Percentiles rank a stretch among this genome's conserved stretches.
These are phyloP conservation scores for Diogma glabrata DNA, from an alignment of 2,888 invertebrate species.

Conservation along the genomic window DNA sequence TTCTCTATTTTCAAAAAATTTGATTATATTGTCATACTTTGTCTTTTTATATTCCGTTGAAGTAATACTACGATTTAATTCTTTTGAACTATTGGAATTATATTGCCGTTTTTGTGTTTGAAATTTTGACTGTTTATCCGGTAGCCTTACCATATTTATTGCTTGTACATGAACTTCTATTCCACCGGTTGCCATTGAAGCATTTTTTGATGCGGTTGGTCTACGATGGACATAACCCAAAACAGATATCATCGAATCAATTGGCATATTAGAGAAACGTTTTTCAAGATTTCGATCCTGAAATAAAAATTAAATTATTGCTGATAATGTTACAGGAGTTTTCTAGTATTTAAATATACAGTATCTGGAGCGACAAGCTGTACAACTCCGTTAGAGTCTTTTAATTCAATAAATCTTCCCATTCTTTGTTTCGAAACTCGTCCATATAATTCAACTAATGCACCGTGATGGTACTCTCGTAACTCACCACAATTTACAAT, in stretches of 20 bases:
- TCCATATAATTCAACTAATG: conserved; percentile 46
- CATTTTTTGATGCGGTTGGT: conserved; percentile 33
- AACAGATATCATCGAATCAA: conserved; percentile 33
- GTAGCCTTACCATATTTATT: conserved; percentile 27
- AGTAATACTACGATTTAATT: conserved; percentile 28
- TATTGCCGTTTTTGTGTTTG: conserved; percentile 30
- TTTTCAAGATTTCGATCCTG: conserved; percentile 34
- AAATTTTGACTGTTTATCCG: conserved; percentile 14
- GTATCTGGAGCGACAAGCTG: conserved; percentile 42
- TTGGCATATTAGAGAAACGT: conserved; percentile 35
- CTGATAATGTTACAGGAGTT: background rate
- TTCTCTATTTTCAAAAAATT: conserved; percentile 36
- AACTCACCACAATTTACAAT: conserved; percentile 47
- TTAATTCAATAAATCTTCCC: conserved; percentile 45
- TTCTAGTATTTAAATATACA: conserved; percentile 20
- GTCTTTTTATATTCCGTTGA: conserved; percentile 37
- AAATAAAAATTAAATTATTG: conserved; percentile 6
- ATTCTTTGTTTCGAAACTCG: conserved; percentile 48
- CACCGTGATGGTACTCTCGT: conserved; percentile 39
- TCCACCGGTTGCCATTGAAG: conserved; percentile 34
- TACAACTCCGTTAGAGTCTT: conserved; percentile 49
- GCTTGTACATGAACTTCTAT: conserved; percentile 37
- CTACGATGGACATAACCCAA: conserved; percentile 32
- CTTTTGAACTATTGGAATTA: conserved; percentile 30
- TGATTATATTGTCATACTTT: conserved; percentile 33